Base-by-base conservation (phyloP, 1,140 invertebrate genomes). In the Apis laboriosa region DNA sequence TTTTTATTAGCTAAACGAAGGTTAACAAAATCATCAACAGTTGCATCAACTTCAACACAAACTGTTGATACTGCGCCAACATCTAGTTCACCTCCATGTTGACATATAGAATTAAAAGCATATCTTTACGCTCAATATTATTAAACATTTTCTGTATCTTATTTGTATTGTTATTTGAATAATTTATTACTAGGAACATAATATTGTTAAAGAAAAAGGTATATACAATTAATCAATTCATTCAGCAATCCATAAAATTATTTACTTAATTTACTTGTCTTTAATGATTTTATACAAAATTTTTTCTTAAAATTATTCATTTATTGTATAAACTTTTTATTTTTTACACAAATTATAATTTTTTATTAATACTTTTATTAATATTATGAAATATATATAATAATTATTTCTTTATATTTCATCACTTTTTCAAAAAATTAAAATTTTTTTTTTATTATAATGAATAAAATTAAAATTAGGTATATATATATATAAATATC, bases 1-100 rank as follows among this genome's bases (percentile, higher is more conserved):
- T 94, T 94, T 77, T 91, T 92, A 81, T 91, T 89, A 71, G 93
- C 93, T 55, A 93, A 92, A 81, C 90, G 90, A 79, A 91, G 90
- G 79, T 85, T 94, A 56, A 92, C 86, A 58, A 92, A 92, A 56
- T 78, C 90, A 15, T 79, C 88, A 15, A 60, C 90, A 51, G 89
- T 90, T n/a, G 90, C 85, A 51, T 87, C 90, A 28, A 90, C 91
- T 28, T 89, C 92, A 2, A 72, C 89, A 21, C 86, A 89, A 61
- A 89, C 90, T 3, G 83, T 92, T 34, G 91, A 92, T 80, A 75
- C 90, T 56, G 89, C 89, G 70, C 88, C 92, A 77, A 84, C 91
- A 66, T 90, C 93, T 34, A 91, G 87, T 82, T 90, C 91, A 79
- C 88, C 92, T 83, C 90, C 91, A 61, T 93, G 91, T 93, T 93